A percentile compares a stretch with the other conserved stretches of the same genome.
These are phyloP conservation scores for Astreopora myriophthalma DNA, from an alignment of 64 coral and sea anemone species.

Conservation along the genomic window DNA sequence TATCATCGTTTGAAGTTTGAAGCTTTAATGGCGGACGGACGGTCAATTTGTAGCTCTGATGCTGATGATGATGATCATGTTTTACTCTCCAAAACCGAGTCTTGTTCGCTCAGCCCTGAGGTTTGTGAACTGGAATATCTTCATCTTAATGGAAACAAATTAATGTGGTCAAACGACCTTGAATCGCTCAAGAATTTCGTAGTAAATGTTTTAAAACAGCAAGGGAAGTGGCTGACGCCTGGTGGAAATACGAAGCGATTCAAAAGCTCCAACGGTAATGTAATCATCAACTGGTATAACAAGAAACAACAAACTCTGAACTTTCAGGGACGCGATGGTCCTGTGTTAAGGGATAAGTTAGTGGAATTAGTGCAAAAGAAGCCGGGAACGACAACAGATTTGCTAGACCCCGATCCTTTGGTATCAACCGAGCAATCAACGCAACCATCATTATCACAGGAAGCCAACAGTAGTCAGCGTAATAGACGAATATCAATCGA, in stretches of 20 bases:
- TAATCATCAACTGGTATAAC: not conserved
- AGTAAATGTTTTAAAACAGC: not conserved
- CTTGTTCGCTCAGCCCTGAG: not conserved
- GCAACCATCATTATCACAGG: not conserved
- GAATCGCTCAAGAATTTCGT: not conserved
- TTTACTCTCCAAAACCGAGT: not conserved
- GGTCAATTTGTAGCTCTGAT: not conserved
- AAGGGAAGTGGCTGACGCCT: not conserved
- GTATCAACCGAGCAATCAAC: not conserved
- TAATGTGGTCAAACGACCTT: not conserved
- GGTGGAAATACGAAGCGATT: not conserved
- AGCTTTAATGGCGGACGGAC: not conserved
- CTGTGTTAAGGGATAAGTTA: not conserved
- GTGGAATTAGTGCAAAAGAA: not conserved
- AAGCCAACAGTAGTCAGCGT: not conserved
- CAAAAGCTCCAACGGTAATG: not conserved
- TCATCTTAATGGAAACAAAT: not conserved
- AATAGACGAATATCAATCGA: not conserved
- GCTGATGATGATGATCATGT: not conserved
- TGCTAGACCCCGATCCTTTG: not conserved
- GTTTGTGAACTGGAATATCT: not conserved
- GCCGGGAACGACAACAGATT: not conserved
- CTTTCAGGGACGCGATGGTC: not conserved
- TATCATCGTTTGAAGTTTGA: too few relatives aligned
- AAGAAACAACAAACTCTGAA: not conserved